A percentile compares a stretch with the other conserved stretches of the same genome.
Evolutionary conservation across 2,888 invertebrate species (phyloP).

Genomic region (Cataglyphis cursor): DNA sequence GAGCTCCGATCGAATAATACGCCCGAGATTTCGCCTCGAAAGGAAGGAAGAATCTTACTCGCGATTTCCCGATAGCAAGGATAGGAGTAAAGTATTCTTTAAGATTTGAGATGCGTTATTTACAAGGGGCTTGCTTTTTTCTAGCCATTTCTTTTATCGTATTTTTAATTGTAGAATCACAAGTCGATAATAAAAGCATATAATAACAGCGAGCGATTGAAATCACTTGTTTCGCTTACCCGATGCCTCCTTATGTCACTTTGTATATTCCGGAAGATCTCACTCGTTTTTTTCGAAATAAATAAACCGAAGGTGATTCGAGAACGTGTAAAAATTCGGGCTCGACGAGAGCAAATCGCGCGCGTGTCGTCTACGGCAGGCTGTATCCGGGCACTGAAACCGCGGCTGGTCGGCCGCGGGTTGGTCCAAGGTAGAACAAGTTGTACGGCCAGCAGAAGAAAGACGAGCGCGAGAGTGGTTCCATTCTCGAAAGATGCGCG

Average conservation of each 20-base stretch:
- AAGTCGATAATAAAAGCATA: not conserved
- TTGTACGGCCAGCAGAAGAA: slow-evolving; percentile 71
- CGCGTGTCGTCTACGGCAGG: slow-evolving; percentile 76
- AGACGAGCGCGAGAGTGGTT: slow-evolving; percentile 71
- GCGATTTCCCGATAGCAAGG: slow-evolving; percentile 77
- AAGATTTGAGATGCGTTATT: slow-evolving; percentile 12
- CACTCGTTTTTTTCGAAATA: slow-evolving; percentile 24
- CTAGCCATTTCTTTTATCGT: not conserved
- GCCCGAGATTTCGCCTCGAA: slow-evolving; percentile 83
- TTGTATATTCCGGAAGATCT: not conserved
- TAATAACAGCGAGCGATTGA: not conserved
- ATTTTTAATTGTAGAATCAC: not conserved
- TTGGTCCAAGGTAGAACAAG: slow-evolving; percentile 72
- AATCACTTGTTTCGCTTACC: slow-evolving; percentile 17
- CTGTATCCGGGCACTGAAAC: slow-evolving; percentile 76
- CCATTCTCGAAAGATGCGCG: slow-evolving; percentile 66
- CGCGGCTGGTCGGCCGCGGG: slow-evolving; percentile 60
- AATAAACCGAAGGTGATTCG: not conserved
- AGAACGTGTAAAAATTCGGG: slow-evolving; percentile 56
- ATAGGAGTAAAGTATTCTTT: not conserved
- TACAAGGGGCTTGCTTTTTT: slow-evolving; percentile 16
- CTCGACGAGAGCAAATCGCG: slow-evolving; percentile 68
- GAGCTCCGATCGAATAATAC: slow-evolving; percentile 85
- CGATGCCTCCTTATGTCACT: not conserved
- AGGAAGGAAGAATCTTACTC: slow-evolving; percentile 79